Base-by-base conservation (phyloP, 2,113 vertebrate species). In the Acanthochromis polyacanthus region DNA sequence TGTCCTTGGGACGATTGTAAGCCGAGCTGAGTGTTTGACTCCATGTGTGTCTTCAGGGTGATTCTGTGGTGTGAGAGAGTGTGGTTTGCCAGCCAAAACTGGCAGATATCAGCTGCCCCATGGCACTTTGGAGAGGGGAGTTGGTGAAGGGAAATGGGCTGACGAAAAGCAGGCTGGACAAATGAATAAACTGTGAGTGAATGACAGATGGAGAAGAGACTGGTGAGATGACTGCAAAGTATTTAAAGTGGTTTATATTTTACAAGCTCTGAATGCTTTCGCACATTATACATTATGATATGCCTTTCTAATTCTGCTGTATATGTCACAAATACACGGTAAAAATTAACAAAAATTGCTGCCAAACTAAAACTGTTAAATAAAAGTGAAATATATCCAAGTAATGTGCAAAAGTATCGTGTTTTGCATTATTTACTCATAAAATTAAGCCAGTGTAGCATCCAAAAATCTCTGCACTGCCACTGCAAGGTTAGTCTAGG, bases 41-140 rank as follows among this genome's bases (percentile, higher is more conserved):
- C 58, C 38, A 53, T 61, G 46, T 43, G n/a, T 75, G 57, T 75
- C 57, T 73, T 78, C 19, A 14, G 79, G 81, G 57, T 75, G 59
- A 72, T 63, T 50, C 55, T 51, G 43, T 71, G 43, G 70, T 64
- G 62, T 74, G 72, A 71, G 77, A 78, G 72, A 76, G 45, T 65
- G 56, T 82, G 66, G 82, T 25, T 76, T 86, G 73, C 76, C 81
- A 83, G 74, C 53, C 80, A 66, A 60, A 75, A 25, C 46, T 76
- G 61, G 75, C 72, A 78, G 62, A 75, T 56, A 28, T 59, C 3
- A 0, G 14, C 45, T 36, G 60, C 69, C 80, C 19, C 0, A 72
- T 55, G 71, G 69, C 40, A 57, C 19, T 25, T 65, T 61, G 53
- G 32, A 10, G 32, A 36, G 32, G 59, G 72, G 46, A 70, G 15